These are phyloP conservation scores for Eonycteris spelaea DNA, from an alignment of 2,113 vertebrate genomes.

Conservation along the genomic window DNA sequence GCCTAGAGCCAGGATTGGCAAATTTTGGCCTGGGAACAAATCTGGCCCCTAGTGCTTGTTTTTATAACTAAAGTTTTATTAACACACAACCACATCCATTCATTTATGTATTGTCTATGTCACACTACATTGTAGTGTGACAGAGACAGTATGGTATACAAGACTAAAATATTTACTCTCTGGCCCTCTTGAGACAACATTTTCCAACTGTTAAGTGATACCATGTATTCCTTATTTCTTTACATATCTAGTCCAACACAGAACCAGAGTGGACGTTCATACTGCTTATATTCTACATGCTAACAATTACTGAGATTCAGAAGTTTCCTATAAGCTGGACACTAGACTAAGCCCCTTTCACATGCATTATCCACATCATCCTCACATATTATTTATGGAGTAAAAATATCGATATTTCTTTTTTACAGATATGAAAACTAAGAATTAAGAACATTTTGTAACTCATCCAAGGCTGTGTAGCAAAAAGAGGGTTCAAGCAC, in stretches of 20 bases:
- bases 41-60: background rate
- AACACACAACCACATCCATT: background rate
- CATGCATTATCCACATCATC: background rate
- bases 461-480: background rate
- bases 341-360: background rate
- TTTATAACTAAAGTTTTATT: conserved; percentile 37
- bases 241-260: background rate
- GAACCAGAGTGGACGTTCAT: background rate
- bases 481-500: background rate
- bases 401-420: background rate
- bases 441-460: background rate
- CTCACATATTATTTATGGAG: background rate
- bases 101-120: background rate
- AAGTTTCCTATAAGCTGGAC: background rate
- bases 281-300: background rate
- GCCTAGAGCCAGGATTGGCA: background rate
- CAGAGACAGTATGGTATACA: background rate
- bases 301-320: background rate
- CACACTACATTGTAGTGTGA: background rate
- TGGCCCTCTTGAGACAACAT: background rate
- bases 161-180: background rate
- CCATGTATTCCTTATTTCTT: background rate
- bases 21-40: background rate
- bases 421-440: background rate
- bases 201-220: background rate